Evolutionary conservation across 2,797 vertebrate genomes (phyloP).

Genomic region (Austrolebias charrua): DNA sequence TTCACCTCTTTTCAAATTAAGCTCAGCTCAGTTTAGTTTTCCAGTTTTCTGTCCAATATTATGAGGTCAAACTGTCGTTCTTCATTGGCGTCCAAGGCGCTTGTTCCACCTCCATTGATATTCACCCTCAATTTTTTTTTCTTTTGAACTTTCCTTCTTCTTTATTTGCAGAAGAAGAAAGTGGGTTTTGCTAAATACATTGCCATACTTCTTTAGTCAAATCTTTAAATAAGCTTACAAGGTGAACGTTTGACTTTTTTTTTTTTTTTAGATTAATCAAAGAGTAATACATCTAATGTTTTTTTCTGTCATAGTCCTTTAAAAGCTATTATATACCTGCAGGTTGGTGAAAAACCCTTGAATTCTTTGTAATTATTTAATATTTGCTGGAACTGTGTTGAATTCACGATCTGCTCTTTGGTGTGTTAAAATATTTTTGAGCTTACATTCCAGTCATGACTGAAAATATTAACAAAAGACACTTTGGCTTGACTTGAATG

Average conservation of each 20-base stretch:
- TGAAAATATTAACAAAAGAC: constrained; percentile 1
- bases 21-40: constrained; percentile 13
- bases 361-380: constrained; percentile 6
- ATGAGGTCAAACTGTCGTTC: constrained; percentile 9
- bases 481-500: neutral
- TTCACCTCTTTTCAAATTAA: neutral
- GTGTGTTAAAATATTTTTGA: neutral
- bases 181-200: neutral
- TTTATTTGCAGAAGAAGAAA: constrained; percentile 10
- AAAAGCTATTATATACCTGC: constrained; percentile 2
- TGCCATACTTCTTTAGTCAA: neutral
- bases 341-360: constrained; percentile 3
- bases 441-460: constrained; percentile 6
- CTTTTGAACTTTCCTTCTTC: constrained; percentile 8
- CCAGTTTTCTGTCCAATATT: constrained; percentile 3
- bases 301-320: constrained; percentile 1
- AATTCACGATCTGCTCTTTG: neutral
- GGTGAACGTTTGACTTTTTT: constrained; percentile 20
- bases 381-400: constrained; percentile 7
- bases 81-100: constrained; percentile 12
- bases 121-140: constrained; percentile 8
- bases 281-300: constrained; percentile 8
- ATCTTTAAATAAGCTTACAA: constrained; percentile 17
- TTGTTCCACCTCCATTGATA: neutral
- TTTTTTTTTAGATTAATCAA: constrained; percentile 5